Evolutionary conservation across 2,113 vertebrate genomes (phyloP).

Genomic region (Brachypodius melanocephalos): DNA sequence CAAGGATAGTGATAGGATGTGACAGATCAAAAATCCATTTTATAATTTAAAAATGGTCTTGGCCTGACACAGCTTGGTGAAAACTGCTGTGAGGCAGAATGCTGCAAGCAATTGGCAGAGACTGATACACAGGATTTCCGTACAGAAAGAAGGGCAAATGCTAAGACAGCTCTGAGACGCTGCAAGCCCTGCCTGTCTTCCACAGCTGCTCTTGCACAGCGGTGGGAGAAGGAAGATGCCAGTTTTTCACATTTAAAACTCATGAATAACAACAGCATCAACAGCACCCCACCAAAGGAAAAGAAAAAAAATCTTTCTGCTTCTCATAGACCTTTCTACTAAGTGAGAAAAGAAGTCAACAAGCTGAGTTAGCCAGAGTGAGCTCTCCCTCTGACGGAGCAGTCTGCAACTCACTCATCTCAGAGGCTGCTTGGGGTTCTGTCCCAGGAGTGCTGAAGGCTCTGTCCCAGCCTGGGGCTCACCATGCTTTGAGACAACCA

Average conservation of each 20-base stretch:
- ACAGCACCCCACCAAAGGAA: neutral
- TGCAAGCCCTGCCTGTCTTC: neutral
- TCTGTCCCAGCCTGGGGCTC: neutral
- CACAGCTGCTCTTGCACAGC: neutral
- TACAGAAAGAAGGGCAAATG: neutral
- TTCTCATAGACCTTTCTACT: neutral
- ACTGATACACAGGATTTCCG: neutral
- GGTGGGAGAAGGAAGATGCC: neutral
- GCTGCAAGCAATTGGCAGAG: neutral
- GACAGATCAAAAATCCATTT: neutral
- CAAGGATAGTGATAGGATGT: neutral
- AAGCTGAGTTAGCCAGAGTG: neutral
- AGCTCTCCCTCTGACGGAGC: neutral
- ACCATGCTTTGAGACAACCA: neutral
- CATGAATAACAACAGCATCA: neutral
- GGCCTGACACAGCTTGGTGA: neutral
- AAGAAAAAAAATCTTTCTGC: neutral
- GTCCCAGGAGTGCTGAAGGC: neutral
- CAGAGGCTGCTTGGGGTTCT: neutral
- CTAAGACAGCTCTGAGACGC: neutral
- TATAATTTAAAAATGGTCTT: neutral
- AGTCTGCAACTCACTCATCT: neutral
- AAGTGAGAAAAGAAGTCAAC: neutral
- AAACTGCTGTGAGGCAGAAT: neutral
- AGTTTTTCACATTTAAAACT: neutral